Percentiles rank a stretch among this genome's conserved stretches.
These are phyloP conservation scores for Ophion obscuratus DNA, from an alignment of 2,888 invertebrate genomes.

Conservation along the genomic window DNA sequence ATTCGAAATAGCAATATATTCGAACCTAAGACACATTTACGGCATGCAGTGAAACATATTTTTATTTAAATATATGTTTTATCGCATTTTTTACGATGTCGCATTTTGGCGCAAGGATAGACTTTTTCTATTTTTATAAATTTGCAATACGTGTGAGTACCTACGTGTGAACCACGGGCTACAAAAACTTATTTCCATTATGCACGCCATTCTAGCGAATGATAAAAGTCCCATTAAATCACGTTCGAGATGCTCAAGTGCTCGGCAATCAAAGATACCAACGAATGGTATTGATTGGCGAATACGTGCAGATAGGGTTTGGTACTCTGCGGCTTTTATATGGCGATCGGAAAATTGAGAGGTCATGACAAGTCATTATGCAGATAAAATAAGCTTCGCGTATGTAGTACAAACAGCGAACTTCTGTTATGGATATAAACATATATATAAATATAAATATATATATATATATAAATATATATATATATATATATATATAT, in stretches of 20 bases:
- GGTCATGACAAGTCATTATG: constrained; percentile 57
- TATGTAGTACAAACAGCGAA: neutral
- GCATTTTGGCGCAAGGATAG: too few species aligned
- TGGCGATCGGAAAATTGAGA: constrained; percentile 53
- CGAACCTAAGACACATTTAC: too few species aligned
- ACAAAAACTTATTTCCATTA: neutral
- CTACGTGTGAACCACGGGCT: too few species aligned
- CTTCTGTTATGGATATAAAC: neutral
- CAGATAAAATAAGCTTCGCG: constrained; percentile 11
- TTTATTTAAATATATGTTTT: too few species aligned
- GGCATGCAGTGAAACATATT: too few species aligned
- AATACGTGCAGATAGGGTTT: constrained; percentile 19
- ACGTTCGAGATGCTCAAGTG: constrained; percentile 39
- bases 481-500: too few species aligned
- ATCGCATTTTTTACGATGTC: too few species aligned
- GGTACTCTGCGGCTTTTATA: neutral
- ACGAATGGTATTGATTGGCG: constrained; percentile 52
- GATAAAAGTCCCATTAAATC: constrained; percentile 30
- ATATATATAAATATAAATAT: too few species aligned
- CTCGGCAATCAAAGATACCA: constrained; percentile 50
- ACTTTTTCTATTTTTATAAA: too few species aligned
- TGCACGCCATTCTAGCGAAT: neutral
- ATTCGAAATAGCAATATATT: too few species aligned
- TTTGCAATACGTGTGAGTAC: too few species aligned
- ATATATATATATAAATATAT: too few species aligned